Evolutionary conservation across 2,113 vertebrate species (phyloP).

Genomic region (Camelus dromedarius): DNA sequence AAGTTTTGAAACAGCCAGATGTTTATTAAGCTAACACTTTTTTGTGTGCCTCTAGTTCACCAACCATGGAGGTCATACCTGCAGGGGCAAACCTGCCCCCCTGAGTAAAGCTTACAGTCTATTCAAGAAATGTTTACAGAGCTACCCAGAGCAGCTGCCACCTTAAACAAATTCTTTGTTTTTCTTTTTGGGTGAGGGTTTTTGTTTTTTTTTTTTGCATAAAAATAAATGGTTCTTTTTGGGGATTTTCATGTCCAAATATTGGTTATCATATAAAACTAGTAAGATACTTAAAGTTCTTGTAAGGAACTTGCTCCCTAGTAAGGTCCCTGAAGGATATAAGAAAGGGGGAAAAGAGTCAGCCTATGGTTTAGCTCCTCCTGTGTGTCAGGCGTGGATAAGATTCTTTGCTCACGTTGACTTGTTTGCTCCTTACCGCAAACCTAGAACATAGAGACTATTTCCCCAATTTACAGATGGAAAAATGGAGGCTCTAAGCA

Average conservation of each 20-base stretch:
- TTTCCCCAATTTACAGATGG: neutral
- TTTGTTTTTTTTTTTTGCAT: neutral
- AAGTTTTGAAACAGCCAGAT: neutral
- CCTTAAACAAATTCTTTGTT: neutral
- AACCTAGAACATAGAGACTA: neutral
- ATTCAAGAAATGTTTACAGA: neutral
- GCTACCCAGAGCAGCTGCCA: too few relatives aligned
- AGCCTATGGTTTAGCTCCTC: too few relatives aligned
- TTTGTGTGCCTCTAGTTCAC: neutral
- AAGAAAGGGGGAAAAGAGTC: neutral
- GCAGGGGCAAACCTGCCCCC: neutral
- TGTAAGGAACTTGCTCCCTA: neutral
- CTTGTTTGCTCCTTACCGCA: neutral
- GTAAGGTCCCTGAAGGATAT: neutral
- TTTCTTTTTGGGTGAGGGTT: too few relatives aligned
- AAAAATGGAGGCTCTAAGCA: neutral
- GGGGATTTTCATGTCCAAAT: neutral
- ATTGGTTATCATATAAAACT: neutral
- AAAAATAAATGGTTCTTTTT: neutral
- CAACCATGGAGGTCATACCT: neutral
- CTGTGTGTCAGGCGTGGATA: neutral
- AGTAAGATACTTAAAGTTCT: neutral
- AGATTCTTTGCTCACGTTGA: neutral
- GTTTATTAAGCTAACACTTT: fast-evolving
- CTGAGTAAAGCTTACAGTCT: neutral